Percentiles rank a stretch among this genome's conserved stretches.
phyloP scores from a whole-genome alignment of 2,797 vertebrate genomes.

The Odontamblyopus lacepedii region DNA sequence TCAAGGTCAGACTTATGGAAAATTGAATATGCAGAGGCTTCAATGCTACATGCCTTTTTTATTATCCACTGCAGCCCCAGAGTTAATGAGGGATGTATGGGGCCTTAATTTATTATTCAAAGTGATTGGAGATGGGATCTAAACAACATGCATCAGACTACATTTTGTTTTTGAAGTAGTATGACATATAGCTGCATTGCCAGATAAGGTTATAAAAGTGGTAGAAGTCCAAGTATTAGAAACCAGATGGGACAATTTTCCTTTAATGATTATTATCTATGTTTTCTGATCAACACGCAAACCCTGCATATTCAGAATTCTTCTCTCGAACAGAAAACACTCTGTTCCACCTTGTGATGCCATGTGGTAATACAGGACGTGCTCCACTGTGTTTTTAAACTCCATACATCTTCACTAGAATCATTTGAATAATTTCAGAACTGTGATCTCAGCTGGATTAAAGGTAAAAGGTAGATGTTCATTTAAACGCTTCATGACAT shows the following conservation, averaged over 20 bases:
- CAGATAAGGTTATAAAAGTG: not conserved
- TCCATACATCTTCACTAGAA: too few relatives aligned
- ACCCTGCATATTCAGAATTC: too few relatives aligned
- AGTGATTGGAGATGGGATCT: slow-evolving; percentile 22
- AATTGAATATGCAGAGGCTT: slow-evolving; percentile 63
- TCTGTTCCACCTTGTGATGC: too few relatives aligned
- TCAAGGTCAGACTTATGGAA: slow-evolving; percentile 60
- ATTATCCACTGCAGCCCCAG: slow-evolving; percentile 44
- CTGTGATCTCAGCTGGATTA: too few relatives aligned
- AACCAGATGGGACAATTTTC: not conserved
- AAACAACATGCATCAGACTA: slow-evolving; percentile 2
- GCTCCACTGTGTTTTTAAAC: too few relatives aligned
- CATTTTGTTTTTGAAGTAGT: slow-evolving; percentile 9
- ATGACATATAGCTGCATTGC: not conserved
- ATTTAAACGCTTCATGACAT: too few relatives aligned
- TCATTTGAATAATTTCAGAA: too few relatives aligned
- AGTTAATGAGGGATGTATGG: slow-evolving; percentile 69
- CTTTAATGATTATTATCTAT: not conserved
- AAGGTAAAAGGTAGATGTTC: too few relatives aligned
- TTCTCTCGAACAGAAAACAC: too few relatives aligned
- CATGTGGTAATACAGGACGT: too few relatives aligned
- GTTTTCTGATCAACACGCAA: too few relatives aligned
- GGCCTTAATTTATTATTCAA: slow-evolving; percentile 56
- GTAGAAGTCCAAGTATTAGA: too few relatives aligned
- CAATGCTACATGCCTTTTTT: slow-evolving; percentile 62